Base-by-base conservation (phyloP, 2,888 invertebrate genomes). In the Chirona hameri region DNA sequence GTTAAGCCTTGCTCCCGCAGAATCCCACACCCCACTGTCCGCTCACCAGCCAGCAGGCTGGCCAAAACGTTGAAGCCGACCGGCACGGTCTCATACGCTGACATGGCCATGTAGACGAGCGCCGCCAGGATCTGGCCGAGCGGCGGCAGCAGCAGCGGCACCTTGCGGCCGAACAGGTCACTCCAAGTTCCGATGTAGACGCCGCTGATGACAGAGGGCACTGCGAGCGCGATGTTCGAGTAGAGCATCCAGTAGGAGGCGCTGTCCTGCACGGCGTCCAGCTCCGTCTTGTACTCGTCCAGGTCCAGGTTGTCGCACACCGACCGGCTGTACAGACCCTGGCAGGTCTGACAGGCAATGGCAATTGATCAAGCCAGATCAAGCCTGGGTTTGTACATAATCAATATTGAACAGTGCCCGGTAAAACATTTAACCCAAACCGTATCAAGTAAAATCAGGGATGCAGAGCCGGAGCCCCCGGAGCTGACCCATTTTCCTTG, bases 131-230 rank as follows among this genome's bases (percentile, higher is more conserved):
- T 83, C 72, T 87, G 86, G 24, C 89, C 89, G 18, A 89, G 82
- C 9, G 88, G 86, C 1, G 89, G 89, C 60, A 89, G 84, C 0
- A 89, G 84, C 81, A 90, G 86, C 15, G 89, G 88, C 81, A 88
- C 85, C 86, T 89, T 89, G 24, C 89, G 86, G 0, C 89, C 88
- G 83, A 88, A 87, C 48, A 86, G 86, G 85, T 90, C 90, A 79
- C 88, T 87, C 86, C 87, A 87, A 0, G 88, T 82, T 86, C 85
- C 83, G 85, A 88, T 83, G 86, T 87, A 84, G 82, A 86, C 86
- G 21, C 86, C 86, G 14, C 86, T 86, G 81, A 87, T 83, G 52
- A 87, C 86, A 1, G 87, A 86, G 1, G 87, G 87, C 18, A 87
- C 81, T 10, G 86, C 86, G n/a, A 87, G 83, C 18, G 86, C 84